Evolutionary conservation across 2,797 vertebrate species (phyloP).

Genomic region (Morelia viridis): DNA sequence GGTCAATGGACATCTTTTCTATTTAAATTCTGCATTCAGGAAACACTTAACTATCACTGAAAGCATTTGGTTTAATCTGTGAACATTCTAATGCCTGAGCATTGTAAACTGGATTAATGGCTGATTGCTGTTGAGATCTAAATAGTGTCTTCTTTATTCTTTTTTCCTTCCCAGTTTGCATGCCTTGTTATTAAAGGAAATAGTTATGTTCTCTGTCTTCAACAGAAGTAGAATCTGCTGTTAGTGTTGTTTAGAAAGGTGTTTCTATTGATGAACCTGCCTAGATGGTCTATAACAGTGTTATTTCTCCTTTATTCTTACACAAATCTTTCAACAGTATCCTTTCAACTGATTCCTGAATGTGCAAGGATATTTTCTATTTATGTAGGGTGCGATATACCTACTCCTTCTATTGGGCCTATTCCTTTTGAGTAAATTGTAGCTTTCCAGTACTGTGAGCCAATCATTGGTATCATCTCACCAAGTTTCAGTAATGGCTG

Average conservation of each 20-base stretch:
- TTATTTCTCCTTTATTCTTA: neutral
- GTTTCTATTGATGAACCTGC: neutral
- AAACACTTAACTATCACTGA: neutral
- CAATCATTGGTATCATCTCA: neutral
- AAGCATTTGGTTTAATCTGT: neutral
- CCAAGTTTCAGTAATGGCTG: neutral
- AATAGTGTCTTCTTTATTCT: neutral
- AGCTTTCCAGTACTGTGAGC: neutral
- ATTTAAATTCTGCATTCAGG: slow-evolving; percentile 5
- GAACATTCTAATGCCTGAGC: neutral
- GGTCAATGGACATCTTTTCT: slow-evolving; percentile 13
- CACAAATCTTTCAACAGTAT: neutral
- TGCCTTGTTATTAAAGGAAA: neutral
- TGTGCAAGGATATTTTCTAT: neutral
- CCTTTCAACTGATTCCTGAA: neutral
- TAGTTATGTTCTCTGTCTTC: neutral
- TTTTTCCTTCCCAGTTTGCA: neutral
- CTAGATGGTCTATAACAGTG: neutral
- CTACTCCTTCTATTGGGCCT: neutral
- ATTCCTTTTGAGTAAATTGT: neutral
- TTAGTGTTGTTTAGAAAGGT: neutral
- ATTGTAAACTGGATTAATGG: neutral
- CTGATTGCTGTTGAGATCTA: neutral
- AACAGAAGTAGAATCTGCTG: neutral
- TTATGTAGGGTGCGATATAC: neutral